Evolutionary conservation across 2,113 vertebrate species (phyloP).

Genomic region (Pristiophorus japonicus): DNA sequence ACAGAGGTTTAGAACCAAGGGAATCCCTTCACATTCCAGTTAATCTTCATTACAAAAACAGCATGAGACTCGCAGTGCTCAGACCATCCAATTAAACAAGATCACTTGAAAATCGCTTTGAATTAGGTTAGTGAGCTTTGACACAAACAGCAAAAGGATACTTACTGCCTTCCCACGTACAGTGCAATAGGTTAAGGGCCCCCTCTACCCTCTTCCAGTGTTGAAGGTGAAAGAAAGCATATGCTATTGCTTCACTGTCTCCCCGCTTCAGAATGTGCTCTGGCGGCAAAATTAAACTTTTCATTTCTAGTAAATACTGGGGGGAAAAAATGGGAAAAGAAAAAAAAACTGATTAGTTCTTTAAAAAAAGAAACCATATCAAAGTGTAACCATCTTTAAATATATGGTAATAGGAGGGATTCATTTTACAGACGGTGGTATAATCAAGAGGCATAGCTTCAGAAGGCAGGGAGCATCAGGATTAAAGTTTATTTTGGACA

Average conservation of each 20-base stretch:
- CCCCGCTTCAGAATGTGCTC: slow-evolving; percentile 97
- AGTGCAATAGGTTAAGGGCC: slow-evolving; percentile 90
- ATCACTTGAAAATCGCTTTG: slow-evolving; percentile 32
- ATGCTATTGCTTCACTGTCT: slow-evolving; percentile 94
- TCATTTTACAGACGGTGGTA: background rate
- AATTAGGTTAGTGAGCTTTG: slow-evolving; percentile 26
- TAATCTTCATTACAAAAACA: slow-evolving; percentile 36
- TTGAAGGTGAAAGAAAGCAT: slow-evolving; percentile 97
- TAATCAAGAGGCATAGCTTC: background rate
- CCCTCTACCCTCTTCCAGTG: slow-evolving; percentile 98
- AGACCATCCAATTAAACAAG: slow-evolving; percentile 28
- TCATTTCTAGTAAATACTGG: slow-evolving; percentile 98
- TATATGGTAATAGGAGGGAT: background rate
- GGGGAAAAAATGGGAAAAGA: slow-evolving; percentile 44
- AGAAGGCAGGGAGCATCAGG: background rate
- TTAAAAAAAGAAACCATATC: background rate
- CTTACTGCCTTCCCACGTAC: slow-evolving; percentile 98
- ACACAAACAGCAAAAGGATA: slow-evolving; percentile 44
- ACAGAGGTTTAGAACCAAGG: background rate
- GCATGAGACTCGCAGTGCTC: background rate
- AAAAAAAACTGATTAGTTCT: background rate
- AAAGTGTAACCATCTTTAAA: background rate
- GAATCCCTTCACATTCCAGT: slow-evolving; percentile 23
- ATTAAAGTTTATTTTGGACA: background rate
- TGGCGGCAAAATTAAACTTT: slow-evolving; percentile 94